phyloP scores from a whole-genome alignment of 2,113 vertebrate species.

The Empidonax alnorum region DNA sequence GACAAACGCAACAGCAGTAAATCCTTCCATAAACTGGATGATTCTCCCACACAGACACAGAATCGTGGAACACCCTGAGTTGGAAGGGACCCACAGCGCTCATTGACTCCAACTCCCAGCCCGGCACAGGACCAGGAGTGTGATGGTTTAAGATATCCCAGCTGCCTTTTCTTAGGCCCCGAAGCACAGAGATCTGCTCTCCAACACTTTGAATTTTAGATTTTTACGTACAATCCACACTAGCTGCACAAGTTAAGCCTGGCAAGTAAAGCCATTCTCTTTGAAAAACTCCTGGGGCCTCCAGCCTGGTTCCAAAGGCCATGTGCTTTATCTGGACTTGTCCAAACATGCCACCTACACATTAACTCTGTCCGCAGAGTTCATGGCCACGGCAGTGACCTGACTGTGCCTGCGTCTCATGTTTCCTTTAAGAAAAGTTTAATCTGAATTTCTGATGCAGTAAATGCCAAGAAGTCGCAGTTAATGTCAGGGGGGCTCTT shows the following conservation, averaged over 20 bases:
- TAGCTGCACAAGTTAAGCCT: background rate
- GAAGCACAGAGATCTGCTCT: background rate
- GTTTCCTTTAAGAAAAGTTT: background rate
- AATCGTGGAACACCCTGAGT: background rate
- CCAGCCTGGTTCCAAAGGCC: background rate
- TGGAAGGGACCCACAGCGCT: background rate
- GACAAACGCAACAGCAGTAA: rapidly evolving
- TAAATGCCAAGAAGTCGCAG: background rate
- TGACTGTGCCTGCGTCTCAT: background rate
- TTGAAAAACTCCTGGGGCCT: background rate
- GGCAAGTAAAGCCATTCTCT: background rate
- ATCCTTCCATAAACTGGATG: background rate
- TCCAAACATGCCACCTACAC: background rate
- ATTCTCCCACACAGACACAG: background rate
- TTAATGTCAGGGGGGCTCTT: background rate
- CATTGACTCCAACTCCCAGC: background rate
- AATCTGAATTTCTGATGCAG: background rate
- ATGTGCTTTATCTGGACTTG: rapidly evolving
- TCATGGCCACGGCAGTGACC: background rate
- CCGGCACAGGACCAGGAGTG: background rate
- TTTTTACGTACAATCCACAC: background rate
- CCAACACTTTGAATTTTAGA: background rate
- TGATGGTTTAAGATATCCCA: background rate
- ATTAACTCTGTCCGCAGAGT: background rate
- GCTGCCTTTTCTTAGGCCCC: background rate